Evolutionary conservation across 2,113 vertebrate genomes (phyloP), one percentile per base, ranked within the genome.

Genomic region (Micronycteris hirsuta): DNA sequence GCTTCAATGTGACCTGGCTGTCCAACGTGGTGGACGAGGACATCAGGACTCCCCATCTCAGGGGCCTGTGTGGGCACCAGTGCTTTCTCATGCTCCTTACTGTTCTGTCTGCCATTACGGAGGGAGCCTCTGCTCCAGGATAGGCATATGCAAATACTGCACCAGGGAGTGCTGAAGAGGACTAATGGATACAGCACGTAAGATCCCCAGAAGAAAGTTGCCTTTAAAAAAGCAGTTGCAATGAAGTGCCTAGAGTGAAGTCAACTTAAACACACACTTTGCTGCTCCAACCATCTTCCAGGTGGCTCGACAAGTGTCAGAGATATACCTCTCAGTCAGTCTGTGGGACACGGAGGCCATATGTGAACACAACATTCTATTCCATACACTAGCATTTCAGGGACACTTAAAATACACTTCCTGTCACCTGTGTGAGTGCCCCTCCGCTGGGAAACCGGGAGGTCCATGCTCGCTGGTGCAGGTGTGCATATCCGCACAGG

Each of bases 261-360:
- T 49, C 5, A 26, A 28, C 19, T 85, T 38, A 73, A 24, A 65
- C 13, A 22, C 2, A 41, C 33, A 38, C 24, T 13, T 2, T 54
- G 41, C 14, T 16, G 7, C 31, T 73, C 71, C 58, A 17, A 12
- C 12, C 61, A 47, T 22, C n/a, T 28, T 47, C 33, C 3, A 45
- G 90, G 73, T 19, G 12, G 33, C 5, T 33, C n/a, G 86, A 16
- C 16, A 45, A n/a, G 31, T 8, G 38, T 11, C 31, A 17, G 12
- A 22, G 7, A 14, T 4, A 0, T 1, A 5, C 20, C 20, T 77
- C 13, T 12, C 8, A 43, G 22, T 31, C 11, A 4, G 3, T 4
- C 45, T 22, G 31, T 4, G 38, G 41, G 63, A 15, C 8, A 26
- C 15, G 0, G 1, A 19, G 11, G 8, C 41, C 52, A 10, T 8